Evolutionary conservation across 2,888 invertebrate species (phyloP), one percentile per base, ranked within the genome.

Genomic region (Halictus ligatus): DNA sequence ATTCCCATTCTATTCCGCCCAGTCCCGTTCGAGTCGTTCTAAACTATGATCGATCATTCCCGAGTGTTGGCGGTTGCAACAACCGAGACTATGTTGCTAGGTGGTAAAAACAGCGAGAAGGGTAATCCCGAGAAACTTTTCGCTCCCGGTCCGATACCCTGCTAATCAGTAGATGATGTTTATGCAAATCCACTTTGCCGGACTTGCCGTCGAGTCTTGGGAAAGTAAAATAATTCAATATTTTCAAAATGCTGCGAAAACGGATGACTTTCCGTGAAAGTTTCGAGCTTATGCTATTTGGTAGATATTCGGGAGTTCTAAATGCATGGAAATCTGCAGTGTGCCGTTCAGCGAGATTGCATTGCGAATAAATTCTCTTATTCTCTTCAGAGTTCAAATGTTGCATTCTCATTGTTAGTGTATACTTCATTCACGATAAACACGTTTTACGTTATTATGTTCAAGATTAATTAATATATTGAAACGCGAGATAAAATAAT

Each of bases 11-110:
- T 48, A 29, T 64, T 29, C 13, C 64, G 15, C 29, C 64, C 29
- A 64, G 43, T 54, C 43, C 46, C 50, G 15, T 77, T 35, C 29
- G 40, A 75, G 75, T 50, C 48, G 35, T 40, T 43, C 71, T 25
- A 40, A 50, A 43, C 60, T n/a, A 15, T 58, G 75, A 72, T 80
- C 71, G 21, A 60, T 80, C 50, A 79, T 77, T 60, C 81, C 50
- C 43, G n/a, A 15, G 40, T 58, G 25, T 60, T n/a, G 21, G 54
- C 21, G 54, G 54, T 10, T 54, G n/a, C 54, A 21, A 54, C 15
- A 40, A 58, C 7, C 67, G 64, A 7, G 64, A 64, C 18, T 40
- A 25, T 3, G 46, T 46, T 15, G 46, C 25, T 29, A 2, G 0
- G 15, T 29, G 64, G 29, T 7, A 15, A 29, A 64, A 64, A 64